Percentiles rank a stretch among this genome's conserved stretches.
Evolutionary conservation across 2,113 vertebrate genomes (phyloP).

Genomic region (Petrocephalus zakoni): DNA sequence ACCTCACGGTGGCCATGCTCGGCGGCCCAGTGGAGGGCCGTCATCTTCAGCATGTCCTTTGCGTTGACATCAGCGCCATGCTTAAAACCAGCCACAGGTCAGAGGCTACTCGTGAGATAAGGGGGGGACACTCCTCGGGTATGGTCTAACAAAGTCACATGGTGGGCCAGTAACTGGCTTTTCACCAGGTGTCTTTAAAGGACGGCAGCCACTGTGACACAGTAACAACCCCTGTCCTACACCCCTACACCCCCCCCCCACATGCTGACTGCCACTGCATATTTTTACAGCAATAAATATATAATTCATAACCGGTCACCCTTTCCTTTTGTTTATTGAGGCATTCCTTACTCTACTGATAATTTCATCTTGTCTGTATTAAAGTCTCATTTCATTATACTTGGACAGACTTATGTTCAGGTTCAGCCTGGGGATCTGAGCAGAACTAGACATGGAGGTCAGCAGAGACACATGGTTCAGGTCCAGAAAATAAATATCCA

Average conservation of each 20-base stretch:
- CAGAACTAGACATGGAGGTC: background rate
- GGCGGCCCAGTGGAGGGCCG: constrained; percentile 80
- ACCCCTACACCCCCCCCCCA: background rate
- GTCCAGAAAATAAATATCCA: background rate
- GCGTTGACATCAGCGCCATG: constrained; percentile 81
- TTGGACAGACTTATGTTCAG: background rate
- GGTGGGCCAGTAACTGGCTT: constrained; percentile 9
- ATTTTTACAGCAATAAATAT: background rate
- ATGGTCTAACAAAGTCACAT: background rate
- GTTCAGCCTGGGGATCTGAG: background rate
- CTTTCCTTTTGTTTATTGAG: background rate
- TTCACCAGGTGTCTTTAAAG: constrained; percentile 13
- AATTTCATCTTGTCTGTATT: background rate
- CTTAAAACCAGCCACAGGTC: constrained; percentile 49
- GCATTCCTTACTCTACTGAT: background rate
- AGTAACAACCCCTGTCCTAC: background rate
- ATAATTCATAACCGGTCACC: background rate
- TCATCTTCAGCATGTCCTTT: constrained; percentile 86
- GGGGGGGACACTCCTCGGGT: background rate
- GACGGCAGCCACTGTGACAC: background rate
- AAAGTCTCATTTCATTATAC: background rate
- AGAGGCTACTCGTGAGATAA: background rate
- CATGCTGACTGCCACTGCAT: too few species aligned
- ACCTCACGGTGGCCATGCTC: constrained; percentile 78
- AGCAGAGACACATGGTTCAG: background rate